Evolutionary conservation across 2,113 vertebrate genomes (phyloP).

Genomic region (Cyrtonyx montezumae): DNA sequence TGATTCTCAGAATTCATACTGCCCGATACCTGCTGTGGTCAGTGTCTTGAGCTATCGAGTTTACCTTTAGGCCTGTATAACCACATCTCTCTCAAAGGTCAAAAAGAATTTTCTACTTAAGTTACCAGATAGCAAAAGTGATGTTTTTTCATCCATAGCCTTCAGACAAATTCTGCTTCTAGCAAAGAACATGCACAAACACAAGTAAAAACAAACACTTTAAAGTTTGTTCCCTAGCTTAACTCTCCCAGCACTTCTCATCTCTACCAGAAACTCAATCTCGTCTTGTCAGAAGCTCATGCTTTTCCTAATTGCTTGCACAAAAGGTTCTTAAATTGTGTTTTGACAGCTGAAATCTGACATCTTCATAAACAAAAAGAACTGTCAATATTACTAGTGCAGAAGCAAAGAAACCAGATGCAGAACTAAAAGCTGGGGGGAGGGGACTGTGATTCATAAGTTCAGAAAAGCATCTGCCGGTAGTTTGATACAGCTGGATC

Average conservation of each 20-base stretch:
- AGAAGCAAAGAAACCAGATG: conserved; percentile 10
- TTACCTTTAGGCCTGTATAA: neutral
- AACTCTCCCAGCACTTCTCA: neutral
- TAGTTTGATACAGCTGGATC: conserved; percentile 29
- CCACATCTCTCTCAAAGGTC: neutral
- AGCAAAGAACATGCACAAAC: neutral
- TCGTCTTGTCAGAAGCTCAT: conserved; percentile 21
- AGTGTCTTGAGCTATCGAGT: neutral
- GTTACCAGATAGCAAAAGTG: neutral
- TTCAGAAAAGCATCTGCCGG: conserved; percentile 44
- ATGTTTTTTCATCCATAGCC: neutral
- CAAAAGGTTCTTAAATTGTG: neutral
- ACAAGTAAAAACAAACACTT: neutral
- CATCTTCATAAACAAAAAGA: neutral
- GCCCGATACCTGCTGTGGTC: neutral
- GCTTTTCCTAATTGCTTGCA: neutral
- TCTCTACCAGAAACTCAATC: neutral
- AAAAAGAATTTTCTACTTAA: neutral
- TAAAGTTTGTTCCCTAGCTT: neutral
- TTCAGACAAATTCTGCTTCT: neutral
- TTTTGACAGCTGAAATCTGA: conserved; percentile 29
- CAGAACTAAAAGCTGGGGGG: neutral
- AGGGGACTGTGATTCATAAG: neutral
- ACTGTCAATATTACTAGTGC: neutral
- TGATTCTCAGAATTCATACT: neutral